Evolutionary conservation across 2,797 vertebrate genomes (phyloP).

Genomic region (Parauchenoglanis punctatus): DNA sequence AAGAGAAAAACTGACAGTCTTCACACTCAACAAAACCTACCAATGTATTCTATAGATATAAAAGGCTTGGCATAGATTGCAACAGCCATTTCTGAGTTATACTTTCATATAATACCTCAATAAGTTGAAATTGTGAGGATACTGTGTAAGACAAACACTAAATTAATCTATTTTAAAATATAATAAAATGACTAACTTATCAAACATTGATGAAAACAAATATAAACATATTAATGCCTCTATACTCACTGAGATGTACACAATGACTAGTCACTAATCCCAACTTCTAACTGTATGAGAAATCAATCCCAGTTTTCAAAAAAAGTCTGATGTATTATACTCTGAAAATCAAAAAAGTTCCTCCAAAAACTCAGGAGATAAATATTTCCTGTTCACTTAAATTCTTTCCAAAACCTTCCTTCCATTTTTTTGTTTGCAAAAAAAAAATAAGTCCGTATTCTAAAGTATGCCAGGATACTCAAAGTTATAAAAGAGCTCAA

Average conservation of each 20-base stretch:
- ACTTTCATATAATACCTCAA: not conserved
- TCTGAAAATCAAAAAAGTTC: not conserved
- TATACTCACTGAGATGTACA: not conserved
- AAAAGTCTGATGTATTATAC: not conserved
- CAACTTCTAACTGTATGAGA: not conserved
- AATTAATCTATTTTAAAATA: not conserved
- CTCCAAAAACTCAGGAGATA: not conserved
- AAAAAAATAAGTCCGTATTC: not conserved
- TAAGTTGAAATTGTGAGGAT: not conserved
- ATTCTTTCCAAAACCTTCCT: not conserved
- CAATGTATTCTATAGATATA: not conserved
- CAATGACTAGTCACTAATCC: not conserved
- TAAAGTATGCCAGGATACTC: not conserved
- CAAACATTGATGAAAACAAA: not conserved
- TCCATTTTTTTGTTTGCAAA: not conserved
- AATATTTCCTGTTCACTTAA: not conserved
- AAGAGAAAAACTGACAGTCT: not conserved
- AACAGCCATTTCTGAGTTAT: not conserved
- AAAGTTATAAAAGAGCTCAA: conserved; percentile 24
- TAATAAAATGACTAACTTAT: not conserved
- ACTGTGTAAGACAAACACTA: not conserved
- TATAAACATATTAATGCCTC: not conserved
- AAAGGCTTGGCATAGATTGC: not conserved
- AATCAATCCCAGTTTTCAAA: not conserved
- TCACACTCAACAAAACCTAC: not conserved